phyloP scores from a whole-genome alignment of 2,113 vertebrate genomes.

The Nettapus auritus region DNA sequence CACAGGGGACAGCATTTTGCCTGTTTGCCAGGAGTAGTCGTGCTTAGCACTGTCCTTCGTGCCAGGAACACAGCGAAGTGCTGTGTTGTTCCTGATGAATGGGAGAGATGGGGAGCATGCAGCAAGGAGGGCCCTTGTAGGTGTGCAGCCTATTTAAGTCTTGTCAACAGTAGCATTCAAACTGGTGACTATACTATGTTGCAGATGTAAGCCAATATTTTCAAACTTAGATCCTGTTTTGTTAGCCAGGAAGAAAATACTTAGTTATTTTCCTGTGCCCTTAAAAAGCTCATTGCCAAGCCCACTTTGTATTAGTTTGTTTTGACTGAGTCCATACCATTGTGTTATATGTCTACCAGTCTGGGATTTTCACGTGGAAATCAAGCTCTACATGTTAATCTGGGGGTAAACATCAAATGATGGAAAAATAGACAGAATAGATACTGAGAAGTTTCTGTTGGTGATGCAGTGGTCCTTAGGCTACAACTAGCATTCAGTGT shows the following conservation, averaged over 20 bases:
- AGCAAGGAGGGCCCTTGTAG: background rate
- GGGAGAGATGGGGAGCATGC: background rate
- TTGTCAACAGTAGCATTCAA: background rate
- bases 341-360: rapidly evolving
- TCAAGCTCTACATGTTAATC: rapidly evolving
- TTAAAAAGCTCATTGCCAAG: background rate
- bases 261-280: background rate
- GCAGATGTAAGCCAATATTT: background rate
- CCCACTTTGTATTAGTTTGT: background rate
- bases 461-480: background rate
- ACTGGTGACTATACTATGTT: background rate
- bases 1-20: background rate
- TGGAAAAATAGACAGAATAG: background rate
- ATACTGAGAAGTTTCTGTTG: background rate
- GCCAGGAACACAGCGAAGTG: background rate
- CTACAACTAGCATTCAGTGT: background rate
- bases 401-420: background rate
- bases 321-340: background rate
- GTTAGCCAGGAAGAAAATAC: background rate
- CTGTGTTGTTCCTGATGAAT: background rate
- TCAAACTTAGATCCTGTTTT: background rate
- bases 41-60: background rate
- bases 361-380: background rate
- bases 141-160: background rate
- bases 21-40: background rate